These are phyloP conservation scores for Eumerus sabulonum DNA, from an alignment of 2,888 invertebrate species.

Conservation along the genomic window DNA sequence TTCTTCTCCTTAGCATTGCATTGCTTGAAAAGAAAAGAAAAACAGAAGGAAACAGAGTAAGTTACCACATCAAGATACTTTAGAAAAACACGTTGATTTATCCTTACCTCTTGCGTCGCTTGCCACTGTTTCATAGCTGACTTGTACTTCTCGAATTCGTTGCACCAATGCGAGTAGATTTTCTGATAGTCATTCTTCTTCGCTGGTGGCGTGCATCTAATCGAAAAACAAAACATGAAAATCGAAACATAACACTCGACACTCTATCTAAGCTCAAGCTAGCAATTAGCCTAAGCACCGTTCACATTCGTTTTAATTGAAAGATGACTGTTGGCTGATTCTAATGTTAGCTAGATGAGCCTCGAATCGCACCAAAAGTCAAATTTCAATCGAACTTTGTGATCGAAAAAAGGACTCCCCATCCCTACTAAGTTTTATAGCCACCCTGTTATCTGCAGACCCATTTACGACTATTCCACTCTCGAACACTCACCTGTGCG, in stretches of 20 bases:
- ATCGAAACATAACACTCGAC: neutral
- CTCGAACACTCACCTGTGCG: constrained; percentile 83
- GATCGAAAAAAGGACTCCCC: constrained; percentile 41
- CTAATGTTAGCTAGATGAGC: constrained; percentile 52
- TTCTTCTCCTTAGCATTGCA: constrained; percentile 77
- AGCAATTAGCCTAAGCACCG: constrained; percentile 62
- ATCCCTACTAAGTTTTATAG: neutral
- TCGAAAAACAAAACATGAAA: constrained; percentile 49
- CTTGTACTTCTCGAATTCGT: constrained; percentile 98
- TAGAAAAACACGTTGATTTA: no score
- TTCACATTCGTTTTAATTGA: constrained; percentile 62
- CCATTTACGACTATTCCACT: neutral
- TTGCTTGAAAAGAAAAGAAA: constrained; percentile 72
- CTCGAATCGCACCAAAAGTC: constrained; percentile 53
- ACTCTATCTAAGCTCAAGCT: constrained; percentile 25
- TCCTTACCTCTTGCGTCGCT: constrained; percentile 92
- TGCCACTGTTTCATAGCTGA: constrained; percentile 97
- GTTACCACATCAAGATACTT: no score
- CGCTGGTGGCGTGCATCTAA: constrained; percentile 90
- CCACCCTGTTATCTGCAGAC: constrained; percentile 8
- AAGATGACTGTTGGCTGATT: constrained; percentile 57
- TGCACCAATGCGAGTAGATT: constrained; percentile 98
- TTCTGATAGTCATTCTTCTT: constrained; percentile 95
- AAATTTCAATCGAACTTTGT: constrained; percentile 51
- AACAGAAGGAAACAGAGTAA: neutral